Conservation (phyloP, 2,113 vertebrate species). For the Neodon shergylaensis region DNA sequence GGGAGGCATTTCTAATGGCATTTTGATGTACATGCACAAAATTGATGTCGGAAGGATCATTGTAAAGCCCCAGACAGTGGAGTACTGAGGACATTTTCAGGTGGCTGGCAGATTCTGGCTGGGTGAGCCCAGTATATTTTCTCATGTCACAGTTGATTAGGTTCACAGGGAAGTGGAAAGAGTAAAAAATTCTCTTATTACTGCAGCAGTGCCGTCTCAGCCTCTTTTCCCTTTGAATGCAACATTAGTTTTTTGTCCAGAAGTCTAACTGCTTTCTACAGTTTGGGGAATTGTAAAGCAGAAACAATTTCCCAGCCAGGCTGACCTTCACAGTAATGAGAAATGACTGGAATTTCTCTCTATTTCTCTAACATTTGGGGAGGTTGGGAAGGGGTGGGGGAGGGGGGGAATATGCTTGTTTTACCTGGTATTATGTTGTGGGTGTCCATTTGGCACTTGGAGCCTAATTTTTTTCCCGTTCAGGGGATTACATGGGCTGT, state of each 20-base stretch:
- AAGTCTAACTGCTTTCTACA: constrained; percentile 91
- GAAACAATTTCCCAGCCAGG: constrained; percentile 92
- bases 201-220: constrained; percentile 89
- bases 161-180: constrained; percentile 92
- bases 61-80: constrained; percentile 90
- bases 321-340: constrained; percentile 92
- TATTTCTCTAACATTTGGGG: constrained; percentile 87
- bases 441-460: constrained; percentile 85
- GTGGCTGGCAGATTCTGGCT: constrained; percentile 90
- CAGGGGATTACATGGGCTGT: constrained; percentile 93
- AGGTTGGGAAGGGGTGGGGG: constrained; percentile 49
- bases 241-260: constrained; percentile 92
- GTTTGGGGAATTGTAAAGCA: constrained; percentile 92
- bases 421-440: constrained; percentile 87
- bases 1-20: constrained; percentile 95
- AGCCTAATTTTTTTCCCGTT: constrained; percentile 87
- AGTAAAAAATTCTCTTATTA: constrained; percentile 92
- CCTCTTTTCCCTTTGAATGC: constrained; percentile 93
- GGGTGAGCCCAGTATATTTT: constrained; percentile 92
- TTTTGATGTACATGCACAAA: constrained; percentile 98
- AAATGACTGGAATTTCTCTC: constrained; percentile 91
- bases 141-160: constrained; percentile 99
- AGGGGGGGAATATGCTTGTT: constrained; percentile 85
- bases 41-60: constrained; percentile 91
- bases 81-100: constrained; percentile 91